phyloP scores from a whole-genome alignment of 2,797 vertebrate species.

The Halcyon smyrnensis region DNA sequence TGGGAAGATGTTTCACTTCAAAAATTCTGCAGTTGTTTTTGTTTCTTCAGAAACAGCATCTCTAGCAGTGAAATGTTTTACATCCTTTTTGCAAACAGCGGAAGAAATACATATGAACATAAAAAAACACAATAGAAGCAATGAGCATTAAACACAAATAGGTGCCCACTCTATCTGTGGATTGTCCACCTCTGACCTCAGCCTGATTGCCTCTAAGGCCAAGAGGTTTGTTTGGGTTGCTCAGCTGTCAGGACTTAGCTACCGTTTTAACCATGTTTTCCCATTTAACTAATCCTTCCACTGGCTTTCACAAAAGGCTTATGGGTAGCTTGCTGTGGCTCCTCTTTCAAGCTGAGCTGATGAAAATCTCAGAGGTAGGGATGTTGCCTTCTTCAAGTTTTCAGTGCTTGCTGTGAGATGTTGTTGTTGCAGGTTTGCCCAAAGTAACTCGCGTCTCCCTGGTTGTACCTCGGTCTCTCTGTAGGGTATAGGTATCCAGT shows the following conservation, averaged over 20 bases:
- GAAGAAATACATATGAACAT: not conserved
- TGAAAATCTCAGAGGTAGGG: not conserved
- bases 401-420: accelerated
- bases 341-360: accelerated
- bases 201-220: not conserved
- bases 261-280: not conserved
- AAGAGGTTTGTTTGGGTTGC: not conserved
- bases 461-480: accelerated
- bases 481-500: not conserved
- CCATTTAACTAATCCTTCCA: not conserved
- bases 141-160: accelerated
- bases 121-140: not conserved
- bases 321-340: accelerated
- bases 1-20: not conserved
- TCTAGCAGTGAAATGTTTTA: not conserved
- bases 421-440: accelerated
- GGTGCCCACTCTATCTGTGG: not conserved
- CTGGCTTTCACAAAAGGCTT: not conserved
- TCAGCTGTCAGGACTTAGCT: not conserved
- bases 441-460: accelerated
- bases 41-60: not conserved
- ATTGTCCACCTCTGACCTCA: not conserved
- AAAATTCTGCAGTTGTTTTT: not conserved
- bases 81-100: not conserved
- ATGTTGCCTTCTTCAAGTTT: not conserved